These are phyloP conservation scores for Amphibalanus amphitrite DNA, from an alignment of 1,140 invertebrate genomes.

Conservation along the genomic window DNA sequence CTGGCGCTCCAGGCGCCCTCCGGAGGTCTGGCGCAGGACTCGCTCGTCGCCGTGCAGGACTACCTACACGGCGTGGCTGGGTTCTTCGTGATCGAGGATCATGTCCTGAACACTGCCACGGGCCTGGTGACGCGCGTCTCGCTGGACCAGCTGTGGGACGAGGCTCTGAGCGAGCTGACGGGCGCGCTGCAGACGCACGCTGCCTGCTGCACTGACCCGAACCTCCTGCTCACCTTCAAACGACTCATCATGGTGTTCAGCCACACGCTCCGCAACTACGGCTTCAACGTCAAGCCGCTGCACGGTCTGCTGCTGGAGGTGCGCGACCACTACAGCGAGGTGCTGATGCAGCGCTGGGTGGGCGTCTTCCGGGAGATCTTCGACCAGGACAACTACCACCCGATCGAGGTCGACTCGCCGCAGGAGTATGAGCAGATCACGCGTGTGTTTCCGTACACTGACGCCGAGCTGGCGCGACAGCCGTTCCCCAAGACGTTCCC, in stretches of 20 bases:
- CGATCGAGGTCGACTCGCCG: conserved; percentile 62
- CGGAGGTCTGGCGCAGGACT: conserved; percentile 58
- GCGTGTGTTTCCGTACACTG: conserved; percentile 76
- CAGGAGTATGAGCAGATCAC: conserved; percentile 68
- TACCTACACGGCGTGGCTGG: conserved; percentile 82
- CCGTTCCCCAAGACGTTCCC: conserved; percentile 81
- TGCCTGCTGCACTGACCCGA: conserved; percentile 80
- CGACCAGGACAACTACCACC: conserved; percentile 83
- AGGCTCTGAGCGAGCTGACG: conserved; percentile 55
- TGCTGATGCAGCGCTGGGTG: conserved; percentile 89
- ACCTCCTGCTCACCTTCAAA: conserved; percentile 84
- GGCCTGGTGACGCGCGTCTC: conserved; percentile 80
- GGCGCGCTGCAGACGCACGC: conserved; percentile 16
- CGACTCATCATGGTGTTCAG: conserved; percentile 92
- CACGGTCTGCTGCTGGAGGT: conserved; percentile 84
- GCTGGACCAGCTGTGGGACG: conserved; percentile 85
- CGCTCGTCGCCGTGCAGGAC: conserved; percentile 64
- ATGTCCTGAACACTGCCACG: conserved; percentile 84
- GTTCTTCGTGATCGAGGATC: conserved; percentile 97
- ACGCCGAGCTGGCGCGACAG: conserved; percentile 55
- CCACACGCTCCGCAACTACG: conserved; percentile 81
- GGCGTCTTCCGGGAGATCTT: conserved; percentile 84
- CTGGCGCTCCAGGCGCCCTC: conserved; percentile 73
- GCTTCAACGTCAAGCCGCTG: conserved; percentile 74
- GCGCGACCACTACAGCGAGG: conserved; percentile 93